Percentiles rank a stretch among this genome's conserved stretches.
These are phyloP conservation scores for Egretta garzetta DNA, from an alignment of 2,113 vertebrate species.

Conservation along the genomic window DNA sequence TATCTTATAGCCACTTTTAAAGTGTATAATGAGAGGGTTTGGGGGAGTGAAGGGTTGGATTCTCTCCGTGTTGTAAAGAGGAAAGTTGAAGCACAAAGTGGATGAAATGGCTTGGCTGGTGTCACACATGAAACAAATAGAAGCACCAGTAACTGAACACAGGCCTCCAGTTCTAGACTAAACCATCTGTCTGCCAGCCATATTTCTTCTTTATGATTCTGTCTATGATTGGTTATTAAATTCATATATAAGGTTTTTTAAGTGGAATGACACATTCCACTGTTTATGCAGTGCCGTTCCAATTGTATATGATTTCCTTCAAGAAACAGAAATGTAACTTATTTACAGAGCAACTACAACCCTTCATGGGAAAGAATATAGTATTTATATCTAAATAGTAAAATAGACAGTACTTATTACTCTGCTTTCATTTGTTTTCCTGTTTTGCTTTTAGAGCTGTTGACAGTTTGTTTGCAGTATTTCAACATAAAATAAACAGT, in stretches of 20 bases:
- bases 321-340: conserved; percentile 17
- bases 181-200: not conserved
- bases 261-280: conserved; percentile 4
- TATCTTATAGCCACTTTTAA: not conserved
- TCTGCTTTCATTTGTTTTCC: conserved; percentile 39
- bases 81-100: not conserved
- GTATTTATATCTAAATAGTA: conserved; percentile 43
- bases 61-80: not conserved
- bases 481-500: not conserved
- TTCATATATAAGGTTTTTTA: conserved; percentile 4
- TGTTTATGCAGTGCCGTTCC: conserved; percentile 18
- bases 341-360: conserved; percentile 31
- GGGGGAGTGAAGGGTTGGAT: not conserved
- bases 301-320: conserved; percentile 9
- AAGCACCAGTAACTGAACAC: not conserved
- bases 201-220: conserved; percentile 1
- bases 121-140: not conserved
- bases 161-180: not conserved
- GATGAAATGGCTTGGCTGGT: not conserved
- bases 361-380: conserved; percentile 19
- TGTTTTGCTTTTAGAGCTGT: conserved; percentile 37
- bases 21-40: not conserved
- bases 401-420: conserved; percentile 37
- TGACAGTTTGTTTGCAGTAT: conserved; percentile 47
- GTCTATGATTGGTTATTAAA: not conserved